Evolutionary conservation across 2,113 vertebrate species (phyloP), one percentile per base, ranked within the genome.

Genomic region (Sylvilagus bachmani): DNA sequence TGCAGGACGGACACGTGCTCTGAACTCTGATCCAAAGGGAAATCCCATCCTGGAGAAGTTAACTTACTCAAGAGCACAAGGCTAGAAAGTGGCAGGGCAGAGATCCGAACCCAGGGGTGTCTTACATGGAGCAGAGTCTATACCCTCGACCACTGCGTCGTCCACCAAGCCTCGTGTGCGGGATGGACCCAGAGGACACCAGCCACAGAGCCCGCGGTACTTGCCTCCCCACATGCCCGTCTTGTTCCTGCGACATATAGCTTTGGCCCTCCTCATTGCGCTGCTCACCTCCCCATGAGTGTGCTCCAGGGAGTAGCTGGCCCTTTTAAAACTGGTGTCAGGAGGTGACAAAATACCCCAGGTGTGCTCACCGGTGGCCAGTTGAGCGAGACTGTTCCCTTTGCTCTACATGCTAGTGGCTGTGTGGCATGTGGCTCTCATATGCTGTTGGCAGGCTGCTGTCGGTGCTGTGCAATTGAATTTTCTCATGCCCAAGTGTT

Each of bases 401-500:
- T 73, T 67, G 22, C 78, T 82, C 82, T 87, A 58, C 55, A 17
- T 58, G 14, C 19, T 5, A 58, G 17, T 80, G n/a, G 21, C 44
- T 90, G 61, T 93, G 16, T 80, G 67, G 49, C 38, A 51, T 24
- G 3, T 73, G n/a, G 29, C 22, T n/a, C 36, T 90, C 55, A 38
- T n/a, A 51, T 5, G 21, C 64, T 55, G 16, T 83, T 90, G 53
- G 86, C 62, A 19, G n/a, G 58, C 27, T 58, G 66, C 77, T 84
- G 10, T 86, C 82, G 62, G 14, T 92, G 66, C 74, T 83, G 10
- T 51, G 64, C 21, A 80, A 29, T 83, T 94, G 71, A 81, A 49
- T 89, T 84, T 84, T 93, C 33, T 91, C 61, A 3, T 81, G n/a
- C 24, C 22, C 81, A 77, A 86, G 55, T 75, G 71, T 86, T 93